Evolutionary conservation across 2,113 vertebrate species (phyloP).

Genomic region (Notiomystis cincta): DNA sequence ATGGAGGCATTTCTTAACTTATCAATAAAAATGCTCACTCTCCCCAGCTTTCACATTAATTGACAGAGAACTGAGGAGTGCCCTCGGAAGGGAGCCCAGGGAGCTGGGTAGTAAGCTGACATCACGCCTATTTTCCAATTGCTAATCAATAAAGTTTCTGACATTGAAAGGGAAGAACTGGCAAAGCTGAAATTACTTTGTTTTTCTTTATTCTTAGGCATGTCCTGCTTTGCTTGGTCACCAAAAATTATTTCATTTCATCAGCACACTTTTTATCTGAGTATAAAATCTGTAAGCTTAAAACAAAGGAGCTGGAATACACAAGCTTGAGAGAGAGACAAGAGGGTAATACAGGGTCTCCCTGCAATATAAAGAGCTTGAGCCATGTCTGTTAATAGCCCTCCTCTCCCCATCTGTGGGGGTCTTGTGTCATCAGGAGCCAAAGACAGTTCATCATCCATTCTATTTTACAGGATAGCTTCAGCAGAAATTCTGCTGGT

Average conservation of each 20-base stretch:
- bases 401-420: background rate
- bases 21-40: background rate
- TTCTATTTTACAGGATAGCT: background rate
- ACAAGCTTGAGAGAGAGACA: background rate
- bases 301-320: background rate
- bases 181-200: background rate
- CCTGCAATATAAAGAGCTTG: background rate
- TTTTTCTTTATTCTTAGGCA: background rate
- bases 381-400: background rate
- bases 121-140: background rate
- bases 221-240: background rate
- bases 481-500: background rate
- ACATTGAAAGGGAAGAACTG: background rate
- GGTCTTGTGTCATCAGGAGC: background rate
- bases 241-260: background rate
- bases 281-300: background rate
- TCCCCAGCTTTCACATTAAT: slow-evolving; percentile 27
- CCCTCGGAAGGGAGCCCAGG: background rate
- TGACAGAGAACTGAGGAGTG: slow-evolving; percentile 2
- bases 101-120: background rate
- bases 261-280: background rate
- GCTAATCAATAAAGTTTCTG: background rate
- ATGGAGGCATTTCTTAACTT: slow-evolving; percentile 28
- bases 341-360: background rate
- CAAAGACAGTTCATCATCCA: background rate